Percentiles rank a stretch among this genome's conserved stretches.
phyloP scores from a whole-genome alignment of 2,113 vertebrate genomes.

The Seriola aureovittata region DNA sequence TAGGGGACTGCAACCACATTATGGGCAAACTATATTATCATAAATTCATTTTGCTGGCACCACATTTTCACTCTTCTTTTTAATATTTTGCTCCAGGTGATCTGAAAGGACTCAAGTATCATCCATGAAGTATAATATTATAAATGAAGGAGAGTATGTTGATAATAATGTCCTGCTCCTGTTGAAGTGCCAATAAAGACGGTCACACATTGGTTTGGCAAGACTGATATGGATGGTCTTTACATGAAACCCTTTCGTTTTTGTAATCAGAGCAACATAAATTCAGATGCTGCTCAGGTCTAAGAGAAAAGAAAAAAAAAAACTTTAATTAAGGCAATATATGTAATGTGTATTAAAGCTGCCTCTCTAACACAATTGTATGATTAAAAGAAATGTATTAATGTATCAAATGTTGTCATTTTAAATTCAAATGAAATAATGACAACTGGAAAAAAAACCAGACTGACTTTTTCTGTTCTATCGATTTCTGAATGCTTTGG shows the following conservation, averaged over 20 bases:
- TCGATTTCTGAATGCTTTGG: not conserved
- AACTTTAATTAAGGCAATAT: not conserved
- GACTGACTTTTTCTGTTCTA: not conserved
- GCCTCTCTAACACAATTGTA: too few species aligned
- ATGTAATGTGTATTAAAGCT: not conserved
- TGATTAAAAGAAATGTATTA: not conserved
- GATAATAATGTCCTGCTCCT: constrained; percentile 8
- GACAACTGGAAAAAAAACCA: not conserved
- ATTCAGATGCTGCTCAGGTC: not conserved
- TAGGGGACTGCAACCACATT: not conserved
- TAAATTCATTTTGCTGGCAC: not conserved
- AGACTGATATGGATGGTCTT: constrained; percentile 2
- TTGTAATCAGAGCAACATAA: not conserved
- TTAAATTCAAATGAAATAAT: not conserved
- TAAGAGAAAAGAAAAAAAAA: not conserved
- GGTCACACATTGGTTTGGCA: constrained; percentile 2
- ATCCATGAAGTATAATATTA: not conserved
- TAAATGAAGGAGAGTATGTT: constrained; percentile 5
- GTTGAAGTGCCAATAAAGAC: constrained; percentile 53
- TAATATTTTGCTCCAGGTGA: constrained; percentile 16
- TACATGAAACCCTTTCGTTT: not conserved
- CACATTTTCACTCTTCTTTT: constrained; percentile 13
- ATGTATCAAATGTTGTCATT: not conserved
- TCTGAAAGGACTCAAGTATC: constrained; percentile 8
- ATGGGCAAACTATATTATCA: constrained; percentile 1